phyloP scores from a whole-genome alignment of 2,797 vertebrate genomes.

The Calcarius lapponicus region DNA sequence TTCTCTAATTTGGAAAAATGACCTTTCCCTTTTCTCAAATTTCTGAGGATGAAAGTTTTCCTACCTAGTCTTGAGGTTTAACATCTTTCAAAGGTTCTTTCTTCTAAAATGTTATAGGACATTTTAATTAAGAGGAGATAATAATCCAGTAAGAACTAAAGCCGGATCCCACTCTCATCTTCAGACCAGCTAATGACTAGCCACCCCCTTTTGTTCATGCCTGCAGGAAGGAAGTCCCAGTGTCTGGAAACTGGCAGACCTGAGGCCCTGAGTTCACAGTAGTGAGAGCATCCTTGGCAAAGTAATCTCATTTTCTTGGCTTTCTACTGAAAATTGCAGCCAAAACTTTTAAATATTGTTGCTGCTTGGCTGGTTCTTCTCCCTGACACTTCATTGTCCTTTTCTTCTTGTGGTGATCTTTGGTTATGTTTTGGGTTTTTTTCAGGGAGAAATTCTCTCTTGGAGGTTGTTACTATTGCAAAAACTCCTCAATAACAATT shows the following conservation, averaged over 20 bases:
- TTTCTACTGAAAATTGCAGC: not conserved
- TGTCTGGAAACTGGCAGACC: not conserved
- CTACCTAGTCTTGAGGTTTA: not conserved
- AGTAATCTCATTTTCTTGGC: not conserved
- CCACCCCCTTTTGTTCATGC: not conserved
- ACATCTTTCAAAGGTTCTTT: not conserved
- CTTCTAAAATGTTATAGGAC: not conserved
- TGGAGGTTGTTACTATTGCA: not conserved
- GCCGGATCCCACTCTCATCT: not conserved
- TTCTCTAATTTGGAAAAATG: not conserved
- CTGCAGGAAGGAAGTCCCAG: not conserved
- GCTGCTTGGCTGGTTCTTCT: not conserved
- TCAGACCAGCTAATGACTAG: slow-evolving; percentile 1
- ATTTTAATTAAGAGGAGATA: slow-evolving; percentile 33
- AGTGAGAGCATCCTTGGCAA: not conserved
- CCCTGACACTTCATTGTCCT: not conserved
- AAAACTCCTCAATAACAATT: not conserved
- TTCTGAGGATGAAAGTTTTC: not conserved
- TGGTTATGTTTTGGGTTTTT: too few species aligned
- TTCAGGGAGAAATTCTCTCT: not conserved
- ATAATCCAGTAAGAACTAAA: not conserved
- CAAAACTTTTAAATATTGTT: not conserved
- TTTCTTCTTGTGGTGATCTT: not conserved
- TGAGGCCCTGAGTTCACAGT: not conserved
- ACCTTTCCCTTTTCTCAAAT: not conserved